phyloP scores from a whole-genome alignment of 2,888 invertebrate species.

The Nephrotoma appendiculata region DNA sequence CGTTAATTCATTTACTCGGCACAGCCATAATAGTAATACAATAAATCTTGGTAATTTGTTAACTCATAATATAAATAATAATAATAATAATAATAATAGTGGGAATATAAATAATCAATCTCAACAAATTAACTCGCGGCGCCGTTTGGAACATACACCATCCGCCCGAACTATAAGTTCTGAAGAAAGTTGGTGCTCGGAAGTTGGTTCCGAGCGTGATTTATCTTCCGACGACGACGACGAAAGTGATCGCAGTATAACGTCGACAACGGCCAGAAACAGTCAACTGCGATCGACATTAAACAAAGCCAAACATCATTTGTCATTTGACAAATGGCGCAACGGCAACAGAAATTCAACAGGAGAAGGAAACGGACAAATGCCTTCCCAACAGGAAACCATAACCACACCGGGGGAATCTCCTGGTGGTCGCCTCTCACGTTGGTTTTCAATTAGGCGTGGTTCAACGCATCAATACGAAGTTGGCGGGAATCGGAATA shows the following conservation, averaged over 20 bases:
- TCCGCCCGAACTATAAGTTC: slow-evolving; percentile 33
- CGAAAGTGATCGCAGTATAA: slow-evolving; percentile 29
- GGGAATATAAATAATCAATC: not conserved
- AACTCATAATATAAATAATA: not conserved
- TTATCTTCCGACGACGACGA: slow-evolving; percentile 50
- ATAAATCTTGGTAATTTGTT: slow-evolving; percentile 1
- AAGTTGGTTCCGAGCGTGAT: slow-evolving; percentile 33
- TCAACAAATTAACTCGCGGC: slow-evolving; percentile 10
- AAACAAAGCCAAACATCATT: slow-evolving; percentile 66
- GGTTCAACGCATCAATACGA: slow-evolving; percentile 75
- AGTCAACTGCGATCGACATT: slow-evolving; percentile 67
- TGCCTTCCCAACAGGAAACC: slow-evolving; percentile 21
- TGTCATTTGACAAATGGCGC: slow-evolving; percentile 60
- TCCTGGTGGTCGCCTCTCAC: slow-evolving; percentile 59
- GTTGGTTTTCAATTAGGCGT: slow-evolving; percentile 81
- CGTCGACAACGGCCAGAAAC: slow-evolving; percentile 34
- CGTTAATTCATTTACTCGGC: slow-evolving; percentile 15
- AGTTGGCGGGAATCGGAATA: slow-evolving; percentile 34
- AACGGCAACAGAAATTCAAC: slow-evolving; percentile 24
- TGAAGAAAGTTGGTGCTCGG: slow-evolving; percentile 50
- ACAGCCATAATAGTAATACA: slow-evolving; percentile 2
- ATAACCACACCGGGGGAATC: slow-evolving; percentile 48
- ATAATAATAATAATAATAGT: not conserved
- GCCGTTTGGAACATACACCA: slow-evolving; percentile 20
- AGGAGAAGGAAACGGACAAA: slow-evolving; percentile 12